Evolutionary conservation across 1,140 invertebrate species (phyloP).

Genomic region (Zaprionus africanus): DNA sequence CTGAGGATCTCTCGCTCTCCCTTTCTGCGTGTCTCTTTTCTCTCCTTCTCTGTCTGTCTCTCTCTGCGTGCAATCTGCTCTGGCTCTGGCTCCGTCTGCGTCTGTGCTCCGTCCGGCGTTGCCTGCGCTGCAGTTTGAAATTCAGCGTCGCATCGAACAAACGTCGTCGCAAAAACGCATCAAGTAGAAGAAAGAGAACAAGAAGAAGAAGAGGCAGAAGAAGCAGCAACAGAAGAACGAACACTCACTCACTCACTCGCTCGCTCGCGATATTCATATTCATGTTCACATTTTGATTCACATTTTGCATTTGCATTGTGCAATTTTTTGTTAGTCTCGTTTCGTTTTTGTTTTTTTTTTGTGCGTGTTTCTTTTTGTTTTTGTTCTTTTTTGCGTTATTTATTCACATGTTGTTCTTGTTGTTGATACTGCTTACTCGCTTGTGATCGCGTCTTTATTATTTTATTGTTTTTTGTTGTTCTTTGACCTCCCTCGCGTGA

Average conservation of each 20-base stretch:
- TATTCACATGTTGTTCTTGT: slow-evolving; percentile 20
- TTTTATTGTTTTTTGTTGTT: slow-evolving; percentile 28
- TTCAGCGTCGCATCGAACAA: slow-evolving; percentile 74
- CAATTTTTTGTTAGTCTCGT: background rate
- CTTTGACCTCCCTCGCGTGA: background rate
- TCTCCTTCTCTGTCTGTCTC: too few species aligned
- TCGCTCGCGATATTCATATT: background rate
- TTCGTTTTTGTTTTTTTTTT: slow-evolving; percentile 11
- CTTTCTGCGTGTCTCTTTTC: background rate
- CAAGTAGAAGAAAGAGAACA: slow-evolving; percentile 9
- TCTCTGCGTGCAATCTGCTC: slow-evolving; percentile 16
- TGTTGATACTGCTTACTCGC: background rate
- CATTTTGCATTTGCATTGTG: background rate
- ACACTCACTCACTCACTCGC: background rate
- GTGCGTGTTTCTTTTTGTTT: slow-evolving; percentile 20
- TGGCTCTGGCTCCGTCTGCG: slow-evolving; percentile 5
- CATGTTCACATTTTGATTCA: background rate
- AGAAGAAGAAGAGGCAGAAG: background rate
- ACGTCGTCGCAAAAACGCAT: slow-evolving; percentile 55
- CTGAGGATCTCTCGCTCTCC: slow-evolving; percentile 29
- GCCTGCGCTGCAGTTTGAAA: slow-evolving; percentile 64
- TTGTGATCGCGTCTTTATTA: slow-evolving; percentile 3
- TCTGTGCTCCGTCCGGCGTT: slow-evolving; percentile 16
- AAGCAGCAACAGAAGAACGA: background rate
- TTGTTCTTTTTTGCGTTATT: slow-evolving; percentile 21